Base-by-base conservation (phyloP, 2,888 invertebrate genomes). In the Neocrepidodera transversa region DNA sequence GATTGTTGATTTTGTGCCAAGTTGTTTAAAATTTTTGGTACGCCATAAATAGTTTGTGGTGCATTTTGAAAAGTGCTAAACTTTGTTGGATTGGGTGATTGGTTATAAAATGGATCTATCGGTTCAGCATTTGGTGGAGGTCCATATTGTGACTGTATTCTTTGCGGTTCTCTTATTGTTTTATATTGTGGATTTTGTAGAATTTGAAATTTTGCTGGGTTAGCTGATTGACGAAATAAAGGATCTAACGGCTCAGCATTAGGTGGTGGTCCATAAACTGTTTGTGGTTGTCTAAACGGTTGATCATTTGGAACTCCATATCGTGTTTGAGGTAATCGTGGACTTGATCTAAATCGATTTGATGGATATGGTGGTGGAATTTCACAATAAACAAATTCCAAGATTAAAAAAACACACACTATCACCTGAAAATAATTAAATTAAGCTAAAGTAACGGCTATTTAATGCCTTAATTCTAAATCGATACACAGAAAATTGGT, bases 351-450 rank as follows among this genome's bases (percentile, higher is more conserved):
- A 23, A 68, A 67, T 8, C 58, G 58, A 50, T 61, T 52, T 6
- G 53, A 28, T 14, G 55, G 38, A n/a, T 64, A 68, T 26, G 68
- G 69, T 1, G 69, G 68, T 47, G 70, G 70, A 13, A 65, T 26
- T 51, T 70, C 68, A 51, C 63, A 65, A 11, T 48, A 35, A 7
- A 42, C 47, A 28, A 47, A 16, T 10, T 36, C 42, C 10, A 62
- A 3, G 26, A 45, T 43, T 4, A 63, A 16, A 6, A 67, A 14
- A 20, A 58, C 42, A 7, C n/a, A 48, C 26, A 67, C 11, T 49
- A 65, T 6, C 30, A 64, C 35, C 65, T 67, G 63, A 35, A 67
- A 62, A 50, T n/a, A n/a, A n/a, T n/a, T n/a, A n/a, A n/a, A n/a
- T n/a, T n/a, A n/a, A n/a, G n/a, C n/a, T n/a, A n/a, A n/a, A n/a